phyloP scores from a whole-genome alignment of 2,888 invertebrate genomes.

The Diaperis boleti region DNA sequence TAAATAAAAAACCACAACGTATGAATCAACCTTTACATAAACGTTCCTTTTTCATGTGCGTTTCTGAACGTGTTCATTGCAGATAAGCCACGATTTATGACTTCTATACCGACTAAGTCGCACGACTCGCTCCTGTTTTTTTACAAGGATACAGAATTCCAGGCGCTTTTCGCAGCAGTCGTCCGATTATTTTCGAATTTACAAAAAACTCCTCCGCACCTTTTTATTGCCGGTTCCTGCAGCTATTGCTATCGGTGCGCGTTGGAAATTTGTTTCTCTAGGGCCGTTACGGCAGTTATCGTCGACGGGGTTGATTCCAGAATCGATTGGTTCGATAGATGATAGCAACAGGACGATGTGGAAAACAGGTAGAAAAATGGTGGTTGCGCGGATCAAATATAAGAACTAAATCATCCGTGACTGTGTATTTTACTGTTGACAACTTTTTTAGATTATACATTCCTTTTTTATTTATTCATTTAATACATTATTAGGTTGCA shows the following conservation, averaged over 20 bases:
- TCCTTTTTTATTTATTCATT: no score
- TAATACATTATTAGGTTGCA: no score
- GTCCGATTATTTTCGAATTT: not conserved
- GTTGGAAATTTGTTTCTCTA: no score
- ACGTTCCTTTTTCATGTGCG: constrained; percentile 7
- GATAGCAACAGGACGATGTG: no score
- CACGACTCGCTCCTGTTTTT: constrained; percentile 13
- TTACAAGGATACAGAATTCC: not conserved
- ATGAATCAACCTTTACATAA: constrained; percentile 4
- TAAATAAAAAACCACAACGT: constrained; percentile 3
- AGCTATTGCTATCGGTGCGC: constrained; percentile 1
- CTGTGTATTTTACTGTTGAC: no score
- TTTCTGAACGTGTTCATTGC: constrained; percentile 12
- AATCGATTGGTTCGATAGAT: no score
- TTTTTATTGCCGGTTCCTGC: not conserved
- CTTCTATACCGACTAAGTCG: not conserved
- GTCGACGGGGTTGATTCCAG: no score
- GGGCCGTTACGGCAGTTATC: no score
- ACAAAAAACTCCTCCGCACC: constrained; percentile 2
- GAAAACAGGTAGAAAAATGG: no score
- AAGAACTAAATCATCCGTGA: no score
- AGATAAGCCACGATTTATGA: constrained; percentile 30
- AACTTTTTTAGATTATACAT: no score
- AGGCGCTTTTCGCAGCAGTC: constrained; percentile 2
- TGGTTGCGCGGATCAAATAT: no score